Conservation (phyloP, 2,113 vertebrate genomes). For the Oryzias javanicus region DNA sequence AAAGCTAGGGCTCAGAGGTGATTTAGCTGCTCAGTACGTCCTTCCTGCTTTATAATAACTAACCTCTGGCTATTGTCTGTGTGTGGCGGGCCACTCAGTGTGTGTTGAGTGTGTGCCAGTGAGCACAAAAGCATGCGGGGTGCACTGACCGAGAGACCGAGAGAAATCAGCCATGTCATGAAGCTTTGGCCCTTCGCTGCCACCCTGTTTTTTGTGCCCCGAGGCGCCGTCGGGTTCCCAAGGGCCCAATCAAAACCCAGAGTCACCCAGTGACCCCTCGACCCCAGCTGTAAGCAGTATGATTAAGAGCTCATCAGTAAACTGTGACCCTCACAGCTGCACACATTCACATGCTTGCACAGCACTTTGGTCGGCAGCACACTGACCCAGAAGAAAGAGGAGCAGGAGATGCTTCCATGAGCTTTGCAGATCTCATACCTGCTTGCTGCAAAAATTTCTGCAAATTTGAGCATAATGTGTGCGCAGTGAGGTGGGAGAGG, state of each 20-base stretch:
- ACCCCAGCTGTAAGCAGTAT: slow-evolving; percentile 70
- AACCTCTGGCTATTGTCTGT: slow-evolving; percentile 53
- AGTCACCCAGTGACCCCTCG: slow-evolving; percentile 62
- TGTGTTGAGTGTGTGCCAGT: slow-evolving; percentile 16
- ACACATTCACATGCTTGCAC: slow-evolving; percentile 30
- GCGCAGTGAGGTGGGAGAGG: slow-evolving; percentile 69
- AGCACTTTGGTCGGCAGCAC: slow-evolving; percentile 28
- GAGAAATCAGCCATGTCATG: slow-evolving; percentile 49
- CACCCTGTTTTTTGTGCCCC: slow-evolving; percentile 41
- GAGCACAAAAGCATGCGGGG: slow-evolving; percentile 28
- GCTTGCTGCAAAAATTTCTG: slow-evolving; percentile 16
- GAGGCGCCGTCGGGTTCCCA: slow-evolving; percentile 57
- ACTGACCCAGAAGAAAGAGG: slow-evolving; percentile 43
- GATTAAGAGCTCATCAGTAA: slow-evolving; percentile 75
- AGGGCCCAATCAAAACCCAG: slow-evolving; percentile 69
- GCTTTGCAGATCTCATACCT: slow-evolving; percentile 58
- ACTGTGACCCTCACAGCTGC: slow-evolving; percentile 57
- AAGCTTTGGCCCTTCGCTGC: slow-evolving; percentile 25
- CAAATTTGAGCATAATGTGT: slow-evolving; percentile 29
- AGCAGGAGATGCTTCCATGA: slow-evolving; percentile 45
- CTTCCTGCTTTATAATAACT: slow-evolving; percentile 55
- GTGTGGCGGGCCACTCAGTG: slow-evolving; percentile 35
- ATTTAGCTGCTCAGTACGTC: slow-evolving; percentile 41
- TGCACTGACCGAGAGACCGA: slow-evolving; percentile 46
- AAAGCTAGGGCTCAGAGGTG: slow-evolving; percentile 8